Evolutionary conservation across 2,797 vertebrate species (phyloP), one percentile per base, ranked within the genome.

Genomic region (Picus viridis): DNA sequence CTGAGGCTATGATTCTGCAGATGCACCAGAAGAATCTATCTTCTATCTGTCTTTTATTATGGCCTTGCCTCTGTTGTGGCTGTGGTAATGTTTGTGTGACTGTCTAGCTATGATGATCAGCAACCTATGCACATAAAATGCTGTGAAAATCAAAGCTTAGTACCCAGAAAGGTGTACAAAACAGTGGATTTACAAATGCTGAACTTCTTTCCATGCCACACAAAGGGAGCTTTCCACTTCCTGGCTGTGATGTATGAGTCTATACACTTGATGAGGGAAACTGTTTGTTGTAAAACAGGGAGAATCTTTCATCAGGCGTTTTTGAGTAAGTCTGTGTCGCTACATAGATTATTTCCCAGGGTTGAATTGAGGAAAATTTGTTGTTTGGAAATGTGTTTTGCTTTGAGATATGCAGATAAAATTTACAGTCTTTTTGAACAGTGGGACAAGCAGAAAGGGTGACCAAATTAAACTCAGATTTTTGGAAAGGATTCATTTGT

Each of bases 331-430:
- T 72, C 9, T 86, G 53, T 45, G 45, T 88, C 39, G 17, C 26
- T 77, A 2, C 20, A 16, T 24, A 32, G 54, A 16, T 81, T 65
- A 3, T 56, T 80, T 70, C 49, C 71, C 30, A 59, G 69, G 16
- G 16, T 9, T 71, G 58, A 80, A 64, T 53, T 64, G 61, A 79
- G 49, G 49, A 70, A 62, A 78, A 74, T 16, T 73, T 82, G 36
- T 65, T 84, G n/a, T 91, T 85, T 73, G 51, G 54, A 83, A 91
- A 58, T 10, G 11, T 41, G 15, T 62, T 84, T 79, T 75, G 65
- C 86, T 75, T 83, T 58, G 23, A 65, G 73, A 74, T 70, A 82
- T 27, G 20, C 26, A 67, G 68, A 67, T 89, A 54, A 88, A n/a
- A 58, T 90, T 49, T 24, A 32, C 3, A 56, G 73, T 26, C 9